Conservation (phyloP, 2,113 vertebrate species). For the Lathamus discolor region DNA sequence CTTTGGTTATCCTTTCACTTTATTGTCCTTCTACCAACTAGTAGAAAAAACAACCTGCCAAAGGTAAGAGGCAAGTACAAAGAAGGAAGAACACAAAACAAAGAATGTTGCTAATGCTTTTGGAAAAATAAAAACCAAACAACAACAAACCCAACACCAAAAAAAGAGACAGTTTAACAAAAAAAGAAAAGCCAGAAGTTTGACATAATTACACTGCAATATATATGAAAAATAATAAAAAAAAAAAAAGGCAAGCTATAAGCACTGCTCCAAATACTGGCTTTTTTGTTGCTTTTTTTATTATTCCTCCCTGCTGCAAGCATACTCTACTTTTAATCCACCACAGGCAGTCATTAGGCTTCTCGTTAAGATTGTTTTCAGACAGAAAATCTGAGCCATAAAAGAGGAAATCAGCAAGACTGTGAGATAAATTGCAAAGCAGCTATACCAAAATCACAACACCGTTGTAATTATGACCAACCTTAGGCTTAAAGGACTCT, state of each 20-base stretch:
- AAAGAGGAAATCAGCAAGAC: neutral
- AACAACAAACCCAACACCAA: neutral
- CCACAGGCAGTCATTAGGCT: neutral
- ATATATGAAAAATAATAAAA: neutral
- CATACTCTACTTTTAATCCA: neutral
- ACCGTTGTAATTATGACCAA: neutral
- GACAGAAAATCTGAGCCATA: neutral
- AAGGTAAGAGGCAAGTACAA: neutral
- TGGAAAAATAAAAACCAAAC: neutral
- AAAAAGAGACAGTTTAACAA: neutral
- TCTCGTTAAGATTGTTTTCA: neutral
- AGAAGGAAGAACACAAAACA: neutral
- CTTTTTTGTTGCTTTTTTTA: neutral
- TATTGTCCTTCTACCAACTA: neutral
- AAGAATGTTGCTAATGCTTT: neutral
- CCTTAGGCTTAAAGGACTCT: neutral
- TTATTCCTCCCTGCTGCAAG: neutral
- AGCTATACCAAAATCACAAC: neutral
- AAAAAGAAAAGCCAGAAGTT: neutral
- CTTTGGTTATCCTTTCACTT: neutral
- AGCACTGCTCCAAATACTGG: neutral
- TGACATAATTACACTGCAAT: neutral
- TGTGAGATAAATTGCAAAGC: neutral
- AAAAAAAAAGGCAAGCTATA: neutral
- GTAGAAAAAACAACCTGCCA: neutral